These are phyloP conservation scores for Dexiosoma caninum DNA, from an alignment of 2,888 invertebrate species.

Conservation along the genomic window DNA sequence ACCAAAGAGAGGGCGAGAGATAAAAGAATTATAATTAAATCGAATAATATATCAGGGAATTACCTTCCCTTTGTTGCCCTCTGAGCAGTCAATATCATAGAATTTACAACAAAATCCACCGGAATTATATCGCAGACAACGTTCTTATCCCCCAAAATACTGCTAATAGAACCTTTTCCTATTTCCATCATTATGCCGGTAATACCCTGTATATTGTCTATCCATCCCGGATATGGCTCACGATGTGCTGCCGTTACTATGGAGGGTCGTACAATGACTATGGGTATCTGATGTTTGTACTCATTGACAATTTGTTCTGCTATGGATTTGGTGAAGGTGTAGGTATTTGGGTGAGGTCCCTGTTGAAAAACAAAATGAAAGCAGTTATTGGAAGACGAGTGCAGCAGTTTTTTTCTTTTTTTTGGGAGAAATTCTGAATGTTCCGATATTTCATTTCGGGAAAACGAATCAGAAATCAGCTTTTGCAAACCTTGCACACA, in stretches of 20 bases:
- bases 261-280: slow-evolving; percentile 94
- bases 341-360: slow-evolving; percentile 95
- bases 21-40: neutral
- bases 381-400: neutral
- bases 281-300: slow-evolving; percentile 86
- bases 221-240: slow-evolving; percentile 94
- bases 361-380: slow-evolving; percentile 66
- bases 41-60: neutral
- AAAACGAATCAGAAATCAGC: no score
- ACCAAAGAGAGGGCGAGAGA: no score
- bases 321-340: slow-evolving; percentile 95
- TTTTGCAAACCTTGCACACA: no score
- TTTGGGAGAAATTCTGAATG: no score
- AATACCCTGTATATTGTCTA: slow-evolving; percentile 88
- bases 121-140: slow-evolving; percentile 93
- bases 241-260: slow-evolving; percentile 88
- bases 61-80: slow-evolving; percentile 77
- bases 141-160: slow-evolving; percentile 86
- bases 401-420: no score
- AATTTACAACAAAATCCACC: slow-evolving; percentile 94
- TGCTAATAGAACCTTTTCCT: slow-evolving; percentile 89
- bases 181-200: slow-evolving; percentile 90
- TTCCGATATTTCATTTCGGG: no score
- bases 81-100: slow-evolving; percentile 91
- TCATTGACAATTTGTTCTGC: slow-evolving; percentile 90